phyloP scores from a whole-genome alignment of 2,888 invertebrate genomes.

The Biston betularia region DNA sequence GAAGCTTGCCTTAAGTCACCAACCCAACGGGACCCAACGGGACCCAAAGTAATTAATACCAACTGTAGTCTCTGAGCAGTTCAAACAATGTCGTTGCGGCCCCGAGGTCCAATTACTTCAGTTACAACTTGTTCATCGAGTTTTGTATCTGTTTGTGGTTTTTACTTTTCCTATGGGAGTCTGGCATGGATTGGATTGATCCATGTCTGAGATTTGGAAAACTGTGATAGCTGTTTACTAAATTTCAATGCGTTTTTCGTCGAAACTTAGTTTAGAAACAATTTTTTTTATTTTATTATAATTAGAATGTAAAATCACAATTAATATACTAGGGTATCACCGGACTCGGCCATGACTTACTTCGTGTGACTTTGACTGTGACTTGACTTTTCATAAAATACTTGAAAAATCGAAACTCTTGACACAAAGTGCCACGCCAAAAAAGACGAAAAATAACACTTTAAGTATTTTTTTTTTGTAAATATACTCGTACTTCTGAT shows the following conservation, averaged over 20 bases:
- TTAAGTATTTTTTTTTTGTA: no score
- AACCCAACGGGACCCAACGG: conserved; percentile 40
- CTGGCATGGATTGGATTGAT: neutral
- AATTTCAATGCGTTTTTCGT: neutral
- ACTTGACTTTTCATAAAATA: no score
- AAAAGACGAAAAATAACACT: no score
- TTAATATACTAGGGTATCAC: no score
- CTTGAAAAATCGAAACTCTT: no score
- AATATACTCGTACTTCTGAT: no score
- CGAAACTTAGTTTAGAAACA: no score
- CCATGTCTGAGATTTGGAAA: neutral
- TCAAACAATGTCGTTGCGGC: conserved; percentile 59
- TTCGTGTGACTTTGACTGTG: no score
- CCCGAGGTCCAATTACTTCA: conserved; percentile 63
- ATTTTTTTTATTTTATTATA: no score
- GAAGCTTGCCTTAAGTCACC: conserved; percentile 47
- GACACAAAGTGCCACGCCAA: no score
- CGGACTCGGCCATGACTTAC: no score
- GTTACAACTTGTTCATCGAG: conserved; percentile 36
- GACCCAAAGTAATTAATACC: conserved; percentile 65
- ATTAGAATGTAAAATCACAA: no score
- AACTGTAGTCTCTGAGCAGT: conserved; percentile 46
- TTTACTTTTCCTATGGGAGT: conserved; percentile 30
- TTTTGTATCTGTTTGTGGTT: conserved; percentile 37
- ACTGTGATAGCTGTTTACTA: neutral